phyloP scores from a whole-genome alignment of 2,888 invertebrate species.

The Andrena fulva region DNA sequence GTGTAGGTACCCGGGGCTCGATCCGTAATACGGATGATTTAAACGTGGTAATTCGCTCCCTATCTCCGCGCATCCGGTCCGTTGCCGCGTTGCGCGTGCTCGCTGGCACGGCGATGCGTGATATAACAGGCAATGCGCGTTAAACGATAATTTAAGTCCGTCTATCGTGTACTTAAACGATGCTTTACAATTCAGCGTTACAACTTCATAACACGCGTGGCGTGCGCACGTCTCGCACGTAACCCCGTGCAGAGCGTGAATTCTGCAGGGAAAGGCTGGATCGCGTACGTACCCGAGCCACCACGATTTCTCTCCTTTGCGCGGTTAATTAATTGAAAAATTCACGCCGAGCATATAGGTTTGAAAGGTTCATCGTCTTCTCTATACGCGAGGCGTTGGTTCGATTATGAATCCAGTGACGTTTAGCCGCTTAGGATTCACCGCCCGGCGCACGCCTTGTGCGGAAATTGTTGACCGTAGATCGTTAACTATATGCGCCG shows the following conservation, averaged over 20 bases:
- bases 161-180: constrained; percentile 62
- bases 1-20: constrained; percentile 46
- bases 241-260: neutral
- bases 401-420: neutral
- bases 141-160: constrained; percentile 64
- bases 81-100: constrained; percentile 66
- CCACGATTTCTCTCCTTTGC: neutral
- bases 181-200: constrained; percentile 58
- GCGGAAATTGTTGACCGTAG: neutral
- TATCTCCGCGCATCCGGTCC: constrained; percentile 69
- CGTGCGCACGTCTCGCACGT: constrained; percentile 17
- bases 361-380: too few relatives aligned
- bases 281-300: too few relatives aligned
- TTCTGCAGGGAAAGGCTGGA: neutral
- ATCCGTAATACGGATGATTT: constrained; percentile 68
- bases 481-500: neutral
- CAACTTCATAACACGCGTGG: constrained; percentile 44
- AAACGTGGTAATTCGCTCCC: constrained; percentile 69
- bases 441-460: neutral
- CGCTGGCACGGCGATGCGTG: constrained; percentile 56
- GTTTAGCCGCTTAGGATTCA: neutral
- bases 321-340: constrained; percentile 4
- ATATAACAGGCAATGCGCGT: constrained; percentile 65
- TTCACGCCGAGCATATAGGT: too few relatives aligned
- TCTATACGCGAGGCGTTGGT: neutral